These are phyloP conservation scores for Drosophila bipectinata DNA, from an alignment of 1,140 invertebrate genomes.

Conservation along the genomic window DNA sequence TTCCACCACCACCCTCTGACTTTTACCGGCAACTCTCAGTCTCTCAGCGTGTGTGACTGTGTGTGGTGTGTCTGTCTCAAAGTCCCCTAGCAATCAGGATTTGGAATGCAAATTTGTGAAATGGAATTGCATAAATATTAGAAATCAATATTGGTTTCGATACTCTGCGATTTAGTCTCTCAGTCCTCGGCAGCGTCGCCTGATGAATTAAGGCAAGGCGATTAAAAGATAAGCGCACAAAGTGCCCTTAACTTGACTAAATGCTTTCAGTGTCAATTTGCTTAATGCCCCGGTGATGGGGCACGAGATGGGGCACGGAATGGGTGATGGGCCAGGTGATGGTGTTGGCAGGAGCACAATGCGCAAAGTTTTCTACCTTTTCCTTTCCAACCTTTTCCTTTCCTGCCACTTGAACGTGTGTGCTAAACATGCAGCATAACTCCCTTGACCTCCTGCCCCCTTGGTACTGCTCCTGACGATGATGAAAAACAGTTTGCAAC, in stretches of 20 bases:
- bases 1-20: conserved; percentile 16
- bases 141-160: conserved; percentile 74
- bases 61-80: conserved; percentile 40
- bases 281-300: conserved; percentile 40
- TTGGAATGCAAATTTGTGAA: conserved; percentile 79
- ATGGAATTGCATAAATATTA: conserved; percentile 82
- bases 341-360: neutral
- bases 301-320: neutral
- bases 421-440: conserved; percentile 53
- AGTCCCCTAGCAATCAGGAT: conserved; percentile 80
- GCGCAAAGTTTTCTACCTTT: conserved; percentile 28
- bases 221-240: conserved; percentile 70
- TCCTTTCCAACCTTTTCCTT: neutral
- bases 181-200: neutral
- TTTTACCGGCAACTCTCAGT: conserved; percentile 52
- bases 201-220: conserved; percentile 53
- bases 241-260: conserved; percentile 57
- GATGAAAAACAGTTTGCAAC: conserved; percentile 81
- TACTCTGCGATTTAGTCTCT: neutral
- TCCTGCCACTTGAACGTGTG: conserved; percentile 49
- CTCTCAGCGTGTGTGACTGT: neutral
- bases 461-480: conserved; percentile 27
- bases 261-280: conserved; percentile 75
- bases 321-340: neutral
- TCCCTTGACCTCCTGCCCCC: conserved; percentile 14